Evolutionary conservation across 2,797 vertebrate genomes (phyloP).

Genomic region (Dromococcyx pavoninus): DNA sequence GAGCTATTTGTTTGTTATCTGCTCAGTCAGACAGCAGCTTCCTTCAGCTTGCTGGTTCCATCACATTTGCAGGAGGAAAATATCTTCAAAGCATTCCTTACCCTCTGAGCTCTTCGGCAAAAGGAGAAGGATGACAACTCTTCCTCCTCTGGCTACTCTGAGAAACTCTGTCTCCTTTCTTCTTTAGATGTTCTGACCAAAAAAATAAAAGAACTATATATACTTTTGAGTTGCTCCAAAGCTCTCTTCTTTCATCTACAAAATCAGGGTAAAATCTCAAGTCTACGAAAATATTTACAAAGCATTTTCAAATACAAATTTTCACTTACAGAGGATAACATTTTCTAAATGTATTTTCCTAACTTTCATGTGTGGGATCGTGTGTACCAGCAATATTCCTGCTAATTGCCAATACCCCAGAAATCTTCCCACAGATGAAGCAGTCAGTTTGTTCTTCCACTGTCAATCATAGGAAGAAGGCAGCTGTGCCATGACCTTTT

Average conservation of each 20-base stretch:
- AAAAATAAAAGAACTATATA: not conserved
- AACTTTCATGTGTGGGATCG: not conserved
- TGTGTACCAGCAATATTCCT: not conserved
- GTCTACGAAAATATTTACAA: not conserved
- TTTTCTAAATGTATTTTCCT: not conserved
- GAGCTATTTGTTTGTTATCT: not conserved
- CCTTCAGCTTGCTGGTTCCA: slow-evolving; percentile 2
- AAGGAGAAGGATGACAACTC: slow-evolving; percentile 30
- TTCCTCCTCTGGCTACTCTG: slow-evolving; percentile 19
- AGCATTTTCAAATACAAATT: not conserved
- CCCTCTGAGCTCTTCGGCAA: slow-evolving; percentile 44
- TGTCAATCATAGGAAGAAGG: not conserved
- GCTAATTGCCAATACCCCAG: not conserved
- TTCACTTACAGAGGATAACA: not conserved
- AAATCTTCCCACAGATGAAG: not conserved
- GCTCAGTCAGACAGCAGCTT: not conserved
- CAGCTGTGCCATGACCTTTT: not conserved
- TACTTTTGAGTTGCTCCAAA: not conserved
- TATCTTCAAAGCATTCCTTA: slow-evolving; percentile 62
- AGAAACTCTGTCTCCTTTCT: slow-evolving; percentile 36
- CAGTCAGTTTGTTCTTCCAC: not conserved
- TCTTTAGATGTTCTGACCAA: not conserved
- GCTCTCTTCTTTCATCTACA: not conserved
- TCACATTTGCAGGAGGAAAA: slow-evolving; percentile 30
- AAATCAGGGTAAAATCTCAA: not conserved